Percentiles rank a stretch among this genome's conserved stretches.
Evolutionary conservation across 2,113 vertebrate species (phyloP).

Genomic region (Burhinus oedicnemus): DNA sequence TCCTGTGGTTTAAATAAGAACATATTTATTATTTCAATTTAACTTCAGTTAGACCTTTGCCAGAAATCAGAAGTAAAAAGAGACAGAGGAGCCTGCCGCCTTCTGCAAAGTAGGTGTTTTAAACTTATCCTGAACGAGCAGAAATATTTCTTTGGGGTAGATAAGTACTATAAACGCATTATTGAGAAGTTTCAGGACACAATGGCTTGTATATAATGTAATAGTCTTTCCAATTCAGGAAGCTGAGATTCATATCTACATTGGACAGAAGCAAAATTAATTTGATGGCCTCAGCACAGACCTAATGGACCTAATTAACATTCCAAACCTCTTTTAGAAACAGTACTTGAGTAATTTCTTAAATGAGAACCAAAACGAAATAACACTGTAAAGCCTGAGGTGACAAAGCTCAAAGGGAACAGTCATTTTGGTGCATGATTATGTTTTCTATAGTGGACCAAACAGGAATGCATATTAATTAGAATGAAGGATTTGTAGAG

Average conservation of each 20-base stretch:
- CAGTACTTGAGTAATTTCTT: constrained; percentile 29
- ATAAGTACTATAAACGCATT: not conserved
- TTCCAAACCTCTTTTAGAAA: constrained; percentile 34
- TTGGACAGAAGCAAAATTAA: constrained; percentile 26
- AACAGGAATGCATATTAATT: constrained; percentile 17
- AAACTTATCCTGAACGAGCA: not conserved
- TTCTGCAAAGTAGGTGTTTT: not conserved
- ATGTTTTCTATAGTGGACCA: not conserved
- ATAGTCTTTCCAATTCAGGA: constrained; percentile 10
- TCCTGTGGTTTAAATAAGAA: not conserved
- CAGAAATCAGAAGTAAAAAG: not conserved
- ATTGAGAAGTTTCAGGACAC: not conserved
- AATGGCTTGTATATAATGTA: not conserved
- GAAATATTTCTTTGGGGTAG: constrained; percentile 5
- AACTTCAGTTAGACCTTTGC: not conserved
- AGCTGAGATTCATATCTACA: constrained; percentile 14
- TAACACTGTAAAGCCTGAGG: constrained; percentile 33
- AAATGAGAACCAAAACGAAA: constrained; percentile 8
- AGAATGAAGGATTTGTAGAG: not conserved
- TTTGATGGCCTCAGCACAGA: constrained; percentile 17
- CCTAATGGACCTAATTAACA: constrained; percentile 45
- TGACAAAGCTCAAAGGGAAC: constrained; percentile 40
- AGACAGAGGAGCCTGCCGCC: not conserved
- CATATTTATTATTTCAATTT: not conserved
- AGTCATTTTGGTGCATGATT: constrained; percentile 1